Evolutionary conservation across 2,797 vertebrate genomes (phyloP).

Genomic region (Acanthornis magna): DNA sequence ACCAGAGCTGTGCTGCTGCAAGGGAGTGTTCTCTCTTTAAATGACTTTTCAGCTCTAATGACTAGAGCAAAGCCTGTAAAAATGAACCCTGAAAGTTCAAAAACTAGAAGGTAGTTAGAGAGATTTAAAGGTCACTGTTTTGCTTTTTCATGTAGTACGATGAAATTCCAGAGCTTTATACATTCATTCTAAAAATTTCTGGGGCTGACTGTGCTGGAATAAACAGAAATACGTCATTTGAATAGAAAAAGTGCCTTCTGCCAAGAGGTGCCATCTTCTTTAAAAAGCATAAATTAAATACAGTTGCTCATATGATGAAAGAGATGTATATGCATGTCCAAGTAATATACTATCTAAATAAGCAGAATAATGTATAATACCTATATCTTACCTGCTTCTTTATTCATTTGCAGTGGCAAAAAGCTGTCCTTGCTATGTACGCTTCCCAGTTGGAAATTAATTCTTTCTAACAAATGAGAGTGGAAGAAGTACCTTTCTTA

Average conservation of each 20-base stretch:
- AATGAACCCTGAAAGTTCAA: background rate
- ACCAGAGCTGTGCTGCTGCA: background rate
- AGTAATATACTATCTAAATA: background rate
- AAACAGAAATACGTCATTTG: background rate
- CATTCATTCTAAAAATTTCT: background rate
- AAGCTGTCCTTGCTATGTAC: background rate
- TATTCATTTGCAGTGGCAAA: background rate
- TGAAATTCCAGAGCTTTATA: background rate
- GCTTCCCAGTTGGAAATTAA: background rate
- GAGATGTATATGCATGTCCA: background rate
- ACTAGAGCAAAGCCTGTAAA: background rate
- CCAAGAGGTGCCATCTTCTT: background rate
- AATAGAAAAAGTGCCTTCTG: background rate
- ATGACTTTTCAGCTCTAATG: background rate
- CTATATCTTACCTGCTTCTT: background rate
- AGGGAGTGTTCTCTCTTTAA: background rate
- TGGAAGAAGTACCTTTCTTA: constrained; percentile 32
- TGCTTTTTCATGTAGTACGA: background rate
- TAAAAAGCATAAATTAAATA: background rate
- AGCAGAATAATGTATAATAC: background rate
- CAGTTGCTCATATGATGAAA: background rate
- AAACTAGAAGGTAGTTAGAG: background rate
- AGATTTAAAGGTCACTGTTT: background rate
- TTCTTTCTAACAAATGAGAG: background rate
- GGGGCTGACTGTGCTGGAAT: background rate